These are phyloP conservation scores for Turnix velox DNA, from an alignment of 2,113 vertebrate species.

Conservation along the genomic window DNA sequence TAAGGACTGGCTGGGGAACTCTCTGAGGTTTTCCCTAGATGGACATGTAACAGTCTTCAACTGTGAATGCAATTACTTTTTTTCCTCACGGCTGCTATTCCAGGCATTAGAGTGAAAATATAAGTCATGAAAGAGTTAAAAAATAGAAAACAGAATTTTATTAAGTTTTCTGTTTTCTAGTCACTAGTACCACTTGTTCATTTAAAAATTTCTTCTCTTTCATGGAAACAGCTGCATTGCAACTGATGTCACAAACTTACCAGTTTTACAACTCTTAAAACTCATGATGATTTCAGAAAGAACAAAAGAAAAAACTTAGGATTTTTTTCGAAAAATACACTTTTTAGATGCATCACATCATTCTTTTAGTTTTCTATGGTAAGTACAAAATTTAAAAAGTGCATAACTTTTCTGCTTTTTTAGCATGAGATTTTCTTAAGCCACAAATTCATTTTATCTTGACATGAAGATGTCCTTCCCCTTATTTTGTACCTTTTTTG, in stretches of 20 bases:
- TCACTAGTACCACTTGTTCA: not conserved
- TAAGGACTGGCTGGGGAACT: not conserved
- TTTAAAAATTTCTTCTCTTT: not conserved
- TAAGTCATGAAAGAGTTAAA: not conserved
- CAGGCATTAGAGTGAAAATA: not conserved
- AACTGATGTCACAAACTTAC: not conserved
- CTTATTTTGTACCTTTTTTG: not conserved
- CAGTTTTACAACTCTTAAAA: not conserved
- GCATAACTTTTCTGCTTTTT: not conserved
- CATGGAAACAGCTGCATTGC: conserved; percentile 6
- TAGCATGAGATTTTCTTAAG: not conserved
- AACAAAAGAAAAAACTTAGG: not conserved
- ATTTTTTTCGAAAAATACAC: not conserved
- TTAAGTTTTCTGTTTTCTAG: not conserved
- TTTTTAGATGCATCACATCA: not conserved
- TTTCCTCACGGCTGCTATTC: not conserved
- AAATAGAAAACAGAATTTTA: not conserved
- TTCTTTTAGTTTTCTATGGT: not conserved
- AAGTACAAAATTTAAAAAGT: not conserved
- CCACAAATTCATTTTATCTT: not conserved
- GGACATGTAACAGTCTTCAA: no score
- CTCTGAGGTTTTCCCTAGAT: not conserved
- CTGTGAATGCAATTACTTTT: no score
- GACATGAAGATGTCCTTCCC: not conserved
- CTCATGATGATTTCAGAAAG: not conserved